Conservation (phyloP, 2,888 invertebrate species). For the Ichneumon xanthorius region DNA sequence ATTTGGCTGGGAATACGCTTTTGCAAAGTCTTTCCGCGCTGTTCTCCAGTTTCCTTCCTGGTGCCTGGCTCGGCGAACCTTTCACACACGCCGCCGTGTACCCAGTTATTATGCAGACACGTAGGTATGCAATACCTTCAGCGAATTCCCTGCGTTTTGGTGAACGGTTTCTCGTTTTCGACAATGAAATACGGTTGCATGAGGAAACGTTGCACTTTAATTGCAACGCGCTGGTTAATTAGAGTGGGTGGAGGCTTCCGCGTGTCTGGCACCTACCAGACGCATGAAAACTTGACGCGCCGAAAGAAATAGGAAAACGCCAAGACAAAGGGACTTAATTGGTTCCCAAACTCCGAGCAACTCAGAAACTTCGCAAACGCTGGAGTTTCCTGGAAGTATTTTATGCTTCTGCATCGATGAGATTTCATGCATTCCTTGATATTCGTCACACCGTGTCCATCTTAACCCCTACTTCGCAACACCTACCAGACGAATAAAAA, state of each 20-base stretch:
- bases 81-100: slow-evolving; percentile 6
- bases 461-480: too few species aligned
- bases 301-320: neutral
- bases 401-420: too few species aligned
- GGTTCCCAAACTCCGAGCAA: neutral
- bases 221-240: slow-evolving; percentile 36
- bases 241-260: neutral
- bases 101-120: neutral
- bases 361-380: neutral
- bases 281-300: neutral
- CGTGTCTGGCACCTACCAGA: neutral
- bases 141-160: neutral
- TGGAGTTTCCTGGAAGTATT: neutral
- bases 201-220: slow-evolving; percentile 47
- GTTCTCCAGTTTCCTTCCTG: slow-evolving; percentile 33
- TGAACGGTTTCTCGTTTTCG: slow-evolving; percentile 41
- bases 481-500: too few species aligned
- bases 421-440: too few species aligned
- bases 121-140: neutral
- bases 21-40: slow-evolving; percentile 53
- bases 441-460: too few species aligned
- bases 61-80: slow-evolving; percentile 11
- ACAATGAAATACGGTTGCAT: slow-evolving; percentile 44
- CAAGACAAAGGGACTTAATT: neutral
- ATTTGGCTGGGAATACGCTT: slow-evolving; percentile 58